Evolutionary conservation across 2,113 vertebrate species (phyloP).

Genomic region (Cyprinodon brontotheroides): DNA sequence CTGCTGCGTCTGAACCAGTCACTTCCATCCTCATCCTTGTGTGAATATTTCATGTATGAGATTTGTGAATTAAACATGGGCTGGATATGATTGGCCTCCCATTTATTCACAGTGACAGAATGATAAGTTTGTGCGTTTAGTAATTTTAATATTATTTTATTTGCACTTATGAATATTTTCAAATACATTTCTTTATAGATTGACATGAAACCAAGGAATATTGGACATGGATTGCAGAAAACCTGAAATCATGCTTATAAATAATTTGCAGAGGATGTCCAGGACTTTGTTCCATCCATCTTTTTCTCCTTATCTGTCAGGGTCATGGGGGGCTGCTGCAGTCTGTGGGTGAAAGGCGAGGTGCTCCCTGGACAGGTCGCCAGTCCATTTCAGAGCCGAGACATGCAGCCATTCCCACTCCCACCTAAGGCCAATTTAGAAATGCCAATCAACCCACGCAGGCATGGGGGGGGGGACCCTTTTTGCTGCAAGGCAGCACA

Average conservation of each 20-base stretch:
- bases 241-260: background rate
- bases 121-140: background rate
- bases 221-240: background rate
- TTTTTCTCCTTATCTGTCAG: no score
- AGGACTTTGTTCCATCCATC: background rate
- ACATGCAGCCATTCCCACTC: no score
- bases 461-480: no score
- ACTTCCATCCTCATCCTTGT: slow-evolving; percentile 12
- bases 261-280: background rate
- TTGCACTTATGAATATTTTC: slow-evolving; percentile 44
- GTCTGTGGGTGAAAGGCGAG: no score
- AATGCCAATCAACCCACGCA: no score
- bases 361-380: no score
- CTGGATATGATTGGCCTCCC: slow-evolving; percentile 49
- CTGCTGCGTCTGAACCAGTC: slow-evolving; percentile 10
- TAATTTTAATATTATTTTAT: background rate
- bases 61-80: slow-evolving; percentile 75
- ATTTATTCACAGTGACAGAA: slow-evolving; percentile 54
- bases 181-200: slow-evolving; percentile 12
- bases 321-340: no score
- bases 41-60: slow-evolving; percentile 75
- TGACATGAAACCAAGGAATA: background rate
- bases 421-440: no score
- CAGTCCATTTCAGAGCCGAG: no score
- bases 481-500: no score